phyloP scores from a whole-genome alignment of 2,113 vertebrate genomes.

The Oncorhynchus masou region DNA sequence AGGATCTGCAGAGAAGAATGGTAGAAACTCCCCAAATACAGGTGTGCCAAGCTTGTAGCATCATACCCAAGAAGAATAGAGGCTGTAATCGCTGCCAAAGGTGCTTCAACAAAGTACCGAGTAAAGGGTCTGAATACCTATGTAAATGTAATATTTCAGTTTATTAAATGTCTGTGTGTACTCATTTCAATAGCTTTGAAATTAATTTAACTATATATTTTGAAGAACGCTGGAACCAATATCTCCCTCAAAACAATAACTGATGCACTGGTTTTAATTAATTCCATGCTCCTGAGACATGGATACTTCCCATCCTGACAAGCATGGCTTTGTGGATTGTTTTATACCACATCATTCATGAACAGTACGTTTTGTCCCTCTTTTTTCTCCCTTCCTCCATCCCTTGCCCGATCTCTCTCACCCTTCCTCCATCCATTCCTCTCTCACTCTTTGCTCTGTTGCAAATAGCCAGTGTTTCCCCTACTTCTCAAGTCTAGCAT shows the following conservation, averaged over 20 bases:
- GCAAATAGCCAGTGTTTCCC: not conserved
- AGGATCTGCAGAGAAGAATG: too few species aligned
- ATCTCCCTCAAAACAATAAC: not conserved
- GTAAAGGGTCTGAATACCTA: too few species aligned
- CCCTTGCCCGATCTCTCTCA: not conserved
- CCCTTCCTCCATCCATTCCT: not conserved
- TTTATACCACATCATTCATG: not conserved
- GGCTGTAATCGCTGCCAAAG: too few species aligned
- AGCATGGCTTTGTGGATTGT: not conserved
- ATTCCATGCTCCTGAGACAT: not conserved
- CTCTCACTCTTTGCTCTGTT: not conserved
- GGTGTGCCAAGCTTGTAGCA: too few species aligned
- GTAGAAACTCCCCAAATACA: too few species aligned
- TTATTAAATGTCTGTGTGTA: conserved; percentile 3
- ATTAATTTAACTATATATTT: too few species aligned
- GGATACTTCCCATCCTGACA: not conserved
- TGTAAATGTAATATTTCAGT: too few species aligned
- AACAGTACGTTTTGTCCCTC: not conserved
- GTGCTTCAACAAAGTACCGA: too few species aligned
- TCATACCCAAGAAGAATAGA: too few species aligned
- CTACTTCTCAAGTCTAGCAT: not conserved
- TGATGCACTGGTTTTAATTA: not conserved
- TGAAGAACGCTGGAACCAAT: not conserved
- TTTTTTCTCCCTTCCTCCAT: not conserved
- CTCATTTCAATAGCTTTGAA: not conserved